Conservation (phyloP, 2,888 invertebrate genomes). For the Nebria brevicollis region DNA sequence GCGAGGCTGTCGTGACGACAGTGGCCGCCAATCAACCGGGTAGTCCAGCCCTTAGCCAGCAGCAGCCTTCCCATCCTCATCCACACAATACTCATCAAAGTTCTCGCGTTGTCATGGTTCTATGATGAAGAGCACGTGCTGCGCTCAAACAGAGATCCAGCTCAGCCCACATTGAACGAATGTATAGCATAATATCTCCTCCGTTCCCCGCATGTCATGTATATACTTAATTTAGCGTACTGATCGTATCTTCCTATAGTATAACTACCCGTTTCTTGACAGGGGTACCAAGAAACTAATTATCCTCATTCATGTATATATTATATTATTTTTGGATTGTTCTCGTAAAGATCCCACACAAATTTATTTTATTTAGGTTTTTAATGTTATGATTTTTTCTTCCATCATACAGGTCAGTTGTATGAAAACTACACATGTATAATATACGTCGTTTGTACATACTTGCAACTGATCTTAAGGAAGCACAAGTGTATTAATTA, state of each 20-base stretch:
- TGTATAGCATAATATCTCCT: not conserved
- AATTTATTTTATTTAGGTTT: not conserved
- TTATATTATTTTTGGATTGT: not conserved
- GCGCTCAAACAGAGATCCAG: constrained; percentile 7
- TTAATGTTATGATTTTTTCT: not conserved
- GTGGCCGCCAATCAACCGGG: constrained; percentile 48
- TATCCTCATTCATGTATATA: not conserved
- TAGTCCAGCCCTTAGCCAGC: constrained; percentile 59
- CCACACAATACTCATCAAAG: constrained; percentile 60
- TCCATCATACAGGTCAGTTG: not conserved
- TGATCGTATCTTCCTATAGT: constrained; percentile 39
- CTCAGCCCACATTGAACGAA: constrained; percentile 12
- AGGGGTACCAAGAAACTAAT: not conserved
- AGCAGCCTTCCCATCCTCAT: constrained; percentile 56
- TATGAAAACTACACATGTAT: not conserved
- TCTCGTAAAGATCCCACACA: not conserved
- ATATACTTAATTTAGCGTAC: constrained; percentile 25
- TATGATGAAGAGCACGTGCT: constrained; percentile 59
- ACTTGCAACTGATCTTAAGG: not conserved
- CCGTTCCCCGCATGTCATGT: constrained; percentile 11
- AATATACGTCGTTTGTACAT: not conserved
- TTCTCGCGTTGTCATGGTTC: constrained; percentile 63
- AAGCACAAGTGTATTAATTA: not conserved
- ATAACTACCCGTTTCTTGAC: constrained; percentile 4
- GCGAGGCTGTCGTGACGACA: constrained; percentile 55